Percentiles rank a stretch among this genome's conserved stretches.
These are phyloP conservation scores for Sebastes goodei DNA, from an alignment of 2,797 vertebrate genomes.

Conservation along the genomic window DNA sequence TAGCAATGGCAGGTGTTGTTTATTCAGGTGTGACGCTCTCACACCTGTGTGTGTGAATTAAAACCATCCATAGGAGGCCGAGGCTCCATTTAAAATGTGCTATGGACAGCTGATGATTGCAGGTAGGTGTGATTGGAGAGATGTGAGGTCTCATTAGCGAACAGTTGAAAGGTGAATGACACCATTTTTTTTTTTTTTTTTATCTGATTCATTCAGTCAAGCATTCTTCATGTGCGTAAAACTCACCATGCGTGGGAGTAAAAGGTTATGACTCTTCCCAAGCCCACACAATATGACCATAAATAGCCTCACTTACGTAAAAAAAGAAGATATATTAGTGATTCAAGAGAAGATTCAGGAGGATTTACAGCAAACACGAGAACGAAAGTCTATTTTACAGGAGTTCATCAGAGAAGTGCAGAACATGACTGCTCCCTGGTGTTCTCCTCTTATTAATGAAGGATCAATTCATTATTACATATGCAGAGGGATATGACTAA, in stretches of 20 bases:
- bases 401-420: conserved; percentile 38
- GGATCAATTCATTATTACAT: conserved; percentile 65
- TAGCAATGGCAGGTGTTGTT: conserved; percentile 43
- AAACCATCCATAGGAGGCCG: conserved; percentile 44
- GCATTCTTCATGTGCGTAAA: conserved; percentile 68
- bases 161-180: conserved; percentile 66
- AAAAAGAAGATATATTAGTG: conserved; percentile 19
- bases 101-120: conserved; percentile 20
- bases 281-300: conserved; percentile 65
- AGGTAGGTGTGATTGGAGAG: conserved; percentile 50
- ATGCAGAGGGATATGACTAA: conserved; percentile 44
- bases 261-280: conserved; percentile 59
- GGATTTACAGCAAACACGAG: conserved; percentile 5
- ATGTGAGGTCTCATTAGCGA: conserved; percentile 29
- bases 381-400: conserved; percentile 8
- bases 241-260: conserved; percentile 64
- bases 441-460: conserved; percentile 59
- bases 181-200: conserved; percentile 37
- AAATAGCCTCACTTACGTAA: conserved; percentile 71
- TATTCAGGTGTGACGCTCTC: conserved; percentile 70
- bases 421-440: conserved; percentile 46
- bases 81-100: conserved; percentile 39
- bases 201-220: conserved; percentile 68
- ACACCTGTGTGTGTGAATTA: conserved; percentile 63
- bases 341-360: not conserved